Evolutionary conservation across 2,113 vertebrate genomes (phyloP).

Genomic region (Regulus satrapa): DNA sequence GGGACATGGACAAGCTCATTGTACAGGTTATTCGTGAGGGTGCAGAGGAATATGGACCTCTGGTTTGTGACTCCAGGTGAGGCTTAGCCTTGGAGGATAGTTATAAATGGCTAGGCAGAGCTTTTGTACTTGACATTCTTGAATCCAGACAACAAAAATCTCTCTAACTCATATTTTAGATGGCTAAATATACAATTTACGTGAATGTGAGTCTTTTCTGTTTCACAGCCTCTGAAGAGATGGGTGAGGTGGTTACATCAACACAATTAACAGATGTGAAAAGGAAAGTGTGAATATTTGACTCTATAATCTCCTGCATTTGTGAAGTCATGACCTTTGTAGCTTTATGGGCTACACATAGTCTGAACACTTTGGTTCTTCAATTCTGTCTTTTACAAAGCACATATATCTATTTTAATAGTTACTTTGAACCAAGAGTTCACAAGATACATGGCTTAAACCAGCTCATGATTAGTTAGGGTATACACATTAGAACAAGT

Average conservation of each 20-base stretch:
- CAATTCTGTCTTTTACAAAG: background rate
- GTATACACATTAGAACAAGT: background rate
- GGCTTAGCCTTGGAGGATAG: background rate
- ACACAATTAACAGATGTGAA: accelerated
- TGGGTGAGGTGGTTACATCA: background rate
- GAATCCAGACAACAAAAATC: background rate
- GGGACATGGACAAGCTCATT: background rate
- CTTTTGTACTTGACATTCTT: background rate
- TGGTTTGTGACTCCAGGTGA: background rate
- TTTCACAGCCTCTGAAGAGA: background rate
- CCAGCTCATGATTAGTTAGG: background rate
- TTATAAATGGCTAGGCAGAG: background rate
- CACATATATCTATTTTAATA: background rate
- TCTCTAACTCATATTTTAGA: background rate
- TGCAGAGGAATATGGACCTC: background rate
- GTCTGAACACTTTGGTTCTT: background rate
- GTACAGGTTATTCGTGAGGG: accelerated
- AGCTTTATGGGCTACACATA: background rate
- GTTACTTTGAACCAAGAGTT: background rate
- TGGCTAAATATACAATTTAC: background rate
- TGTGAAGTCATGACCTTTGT: background rate
- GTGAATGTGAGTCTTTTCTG: background rate
- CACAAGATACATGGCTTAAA: background rate
- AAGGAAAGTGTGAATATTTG: background rate
- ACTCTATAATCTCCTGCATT: background rate